phyloP scores from a whole-genome alignment of 2,888 invertebrate species.

The Polylopha cassiicola region DNA sequence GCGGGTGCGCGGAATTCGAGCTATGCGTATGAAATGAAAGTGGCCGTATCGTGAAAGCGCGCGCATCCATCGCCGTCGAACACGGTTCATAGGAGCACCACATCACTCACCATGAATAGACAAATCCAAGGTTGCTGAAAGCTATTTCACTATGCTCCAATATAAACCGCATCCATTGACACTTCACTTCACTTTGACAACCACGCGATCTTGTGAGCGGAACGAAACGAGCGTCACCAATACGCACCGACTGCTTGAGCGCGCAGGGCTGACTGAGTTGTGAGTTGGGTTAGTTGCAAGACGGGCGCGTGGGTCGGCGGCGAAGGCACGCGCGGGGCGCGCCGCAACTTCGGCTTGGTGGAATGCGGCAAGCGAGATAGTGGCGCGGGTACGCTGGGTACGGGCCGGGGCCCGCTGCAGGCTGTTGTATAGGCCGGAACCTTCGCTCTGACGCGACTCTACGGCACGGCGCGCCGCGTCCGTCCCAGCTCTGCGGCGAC shows the following conservation, averaged over 20 bases:
- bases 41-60: conserved; percentile 76
- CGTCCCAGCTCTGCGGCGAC: conserved; percentile 14
- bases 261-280: conserved; percentile 61
- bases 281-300: conserved; percentile 48
- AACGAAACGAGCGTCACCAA: conserved; percentile 39
- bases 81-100: conserved; percentile 42
- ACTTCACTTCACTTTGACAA: conserved; percentile 65
- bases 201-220: conserved; percentile 52
- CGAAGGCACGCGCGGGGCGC: conserved; percentile 77
- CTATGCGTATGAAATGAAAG: conserved; percentile 78
- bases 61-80: conserved; percentile 61
- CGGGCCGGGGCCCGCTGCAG: conserved; percentile 53
- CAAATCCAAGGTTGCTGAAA: conserved; percentile 62
- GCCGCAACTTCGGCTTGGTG: conserved; percentile 72
- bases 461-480: conserved; percentile 19
- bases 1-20: conserved; percentile 72
- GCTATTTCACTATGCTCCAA: conserved; percentile 56
- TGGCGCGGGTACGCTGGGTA: conserved; percentile 41
- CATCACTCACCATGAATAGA: conserved; percentile 70
- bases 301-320: conserved; percentile 86
- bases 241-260: conserved; percentile 52
- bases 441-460: conserved; percentile 30
- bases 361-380: conserved; percentile 62
- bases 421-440: conserved; percentile 52
- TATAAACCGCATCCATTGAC: conserved; percentile 69